Conservation (phyloP, 1,140 invertebrate species). For the Coboldia fuscipes region DNA sequence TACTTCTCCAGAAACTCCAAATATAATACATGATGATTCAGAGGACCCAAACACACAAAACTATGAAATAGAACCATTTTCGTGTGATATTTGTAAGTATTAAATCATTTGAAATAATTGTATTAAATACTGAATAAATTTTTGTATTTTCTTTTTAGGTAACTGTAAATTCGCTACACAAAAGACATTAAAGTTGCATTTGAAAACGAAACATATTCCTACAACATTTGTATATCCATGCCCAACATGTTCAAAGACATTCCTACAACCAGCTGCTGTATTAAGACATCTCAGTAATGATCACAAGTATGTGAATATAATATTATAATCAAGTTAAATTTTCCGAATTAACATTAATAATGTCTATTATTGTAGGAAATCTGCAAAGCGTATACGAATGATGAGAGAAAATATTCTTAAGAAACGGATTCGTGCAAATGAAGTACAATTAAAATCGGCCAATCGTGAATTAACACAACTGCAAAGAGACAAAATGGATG, state of each 20-base stretch:
- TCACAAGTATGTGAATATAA: slow-evolving; percentile 30
- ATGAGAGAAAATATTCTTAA: slow-evolving; percentile 17
- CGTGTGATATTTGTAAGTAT: slow-evolving; percentile 13
- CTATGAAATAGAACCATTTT: no score
- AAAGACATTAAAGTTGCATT: slow-evolving; percentile 43
- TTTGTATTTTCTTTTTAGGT: slow-evolving; percentile 22
- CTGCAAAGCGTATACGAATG: slow-evolving; percentile 14
- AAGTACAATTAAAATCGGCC: slow-evolving; percentile 13
- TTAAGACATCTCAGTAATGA: slow-evolving; percentile 50
- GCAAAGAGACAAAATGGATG: slow-evolving; percentile 7
- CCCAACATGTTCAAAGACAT: slow-evolving; percentile 41
- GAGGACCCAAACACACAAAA: no score
- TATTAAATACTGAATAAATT: slow-evolving; percentile 2
- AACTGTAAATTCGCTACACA: slow-evolving; percentile 40
- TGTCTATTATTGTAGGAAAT: slow-evolving; percentile 11
- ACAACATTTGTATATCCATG: slow-evolving; percentile 39
- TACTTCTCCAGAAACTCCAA: no score
- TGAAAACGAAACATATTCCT: slow-evolving; percentile 42
- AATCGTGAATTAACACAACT: slow-evolving; percentile 15
- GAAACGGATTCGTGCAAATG: slow-evolving; percentile 13
- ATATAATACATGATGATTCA: no score
- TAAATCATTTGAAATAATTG: background rate
- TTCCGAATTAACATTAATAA: no score
- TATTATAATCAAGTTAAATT: background rate
- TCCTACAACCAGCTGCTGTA: slow-evolving; percentile 44